A percentile compares a stretch with the other conserved stretches of the same genome.
These are phyloP conservation scores for Margarornis squamiger DNA, from an alignment of 2,797 vertebrate species.

Conservation along the genomic window DNA sequence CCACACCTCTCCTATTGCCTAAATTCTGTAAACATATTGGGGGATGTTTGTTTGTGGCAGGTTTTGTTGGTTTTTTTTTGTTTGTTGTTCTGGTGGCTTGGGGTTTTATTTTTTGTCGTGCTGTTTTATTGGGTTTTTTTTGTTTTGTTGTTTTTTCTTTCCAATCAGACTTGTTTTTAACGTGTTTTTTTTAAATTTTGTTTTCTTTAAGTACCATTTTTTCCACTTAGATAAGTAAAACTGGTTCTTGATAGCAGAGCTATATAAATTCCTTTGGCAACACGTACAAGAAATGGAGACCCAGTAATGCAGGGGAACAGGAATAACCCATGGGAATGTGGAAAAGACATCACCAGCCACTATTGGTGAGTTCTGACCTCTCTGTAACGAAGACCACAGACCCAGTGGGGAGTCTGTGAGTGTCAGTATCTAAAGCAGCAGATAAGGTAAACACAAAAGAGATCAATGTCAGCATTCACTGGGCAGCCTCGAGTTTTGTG, in stretches of 20 bases:
- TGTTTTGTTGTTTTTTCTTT: neutral
- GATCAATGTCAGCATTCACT: neutral
- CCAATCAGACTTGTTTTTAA: neutral
- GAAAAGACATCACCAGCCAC: neutral
- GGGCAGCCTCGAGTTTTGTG: neutral
- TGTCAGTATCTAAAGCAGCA: neutral
- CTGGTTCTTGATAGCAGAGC: neutral
- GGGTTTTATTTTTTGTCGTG: no score
- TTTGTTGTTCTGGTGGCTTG: neutral
- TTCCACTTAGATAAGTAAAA: neutral
- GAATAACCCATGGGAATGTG: neutral
- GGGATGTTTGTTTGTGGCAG: neutral
- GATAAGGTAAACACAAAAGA: neutral
- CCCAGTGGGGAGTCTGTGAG: rapidly evolving
- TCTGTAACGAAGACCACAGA: rapidly evolving
- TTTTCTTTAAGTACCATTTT: neutral
- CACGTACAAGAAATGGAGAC: neutral
- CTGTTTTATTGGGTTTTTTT: neutral
- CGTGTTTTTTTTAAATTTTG: neutral
- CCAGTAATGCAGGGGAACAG: neutral
- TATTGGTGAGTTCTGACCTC: neutral
- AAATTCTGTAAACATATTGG: neutral
- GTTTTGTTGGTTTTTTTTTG: neutral
- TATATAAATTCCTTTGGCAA: neutral
- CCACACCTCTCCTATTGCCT: neutral